Evolutionary conservation across 2,797 vertebrate species (phyloP).

Genomic region (Discoglossus pictus): DNA sequence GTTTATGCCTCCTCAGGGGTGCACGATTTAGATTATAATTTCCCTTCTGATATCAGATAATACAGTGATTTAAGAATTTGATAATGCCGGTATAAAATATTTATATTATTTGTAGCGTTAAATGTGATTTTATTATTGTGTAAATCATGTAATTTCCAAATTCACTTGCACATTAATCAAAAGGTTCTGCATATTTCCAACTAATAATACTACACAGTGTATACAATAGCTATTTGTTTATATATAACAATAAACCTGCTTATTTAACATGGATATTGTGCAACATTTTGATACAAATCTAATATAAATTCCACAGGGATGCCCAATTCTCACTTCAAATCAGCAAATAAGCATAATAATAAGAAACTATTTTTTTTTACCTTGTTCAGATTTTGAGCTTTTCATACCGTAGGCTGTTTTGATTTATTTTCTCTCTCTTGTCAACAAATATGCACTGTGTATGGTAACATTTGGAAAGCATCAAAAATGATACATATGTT

Average conservation of each 20-base stretch:
- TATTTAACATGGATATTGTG: slow-evolving; percentile 32
- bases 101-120: too few relatives aligned
- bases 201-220: background rate
- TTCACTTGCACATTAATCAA: slow-evolving; percentile 1
- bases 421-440: background rate
- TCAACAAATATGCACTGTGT: background rate
- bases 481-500: background rate
- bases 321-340: background rate
- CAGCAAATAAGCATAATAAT: slow-evolving; percentile 18
- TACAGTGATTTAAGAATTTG: too few relatives aligned
- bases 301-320: slow-evolving; percentile 23
- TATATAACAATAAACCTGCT: slow-evolving; percentile 1
- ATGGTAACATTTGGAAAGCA: background rate
- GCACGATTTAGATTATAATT: too few relatives aligned
- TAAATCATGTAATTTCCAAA: too few relatives aligned
- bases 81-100: too few relatives aligned
- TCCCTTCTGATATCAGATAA: too few relatives aligned
- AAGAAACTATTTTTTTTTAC: slow-evolving; percentile 9
- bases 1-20: too few relatives aligned
- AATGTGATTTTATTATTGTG: too few relatives aligned
- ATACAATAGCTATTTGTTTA: background rate
- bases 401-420: slow-evolving; percentile 23
- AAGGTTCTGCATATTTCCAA: background rate
- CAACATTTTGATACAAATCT: slow-evolving; percentile 25
- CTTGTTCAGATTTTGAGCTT: background rate